Evolutionary conservation across 1,140 invertebrate species (phyloP).

Genomic region (Parapsyche elsis): DNA sequence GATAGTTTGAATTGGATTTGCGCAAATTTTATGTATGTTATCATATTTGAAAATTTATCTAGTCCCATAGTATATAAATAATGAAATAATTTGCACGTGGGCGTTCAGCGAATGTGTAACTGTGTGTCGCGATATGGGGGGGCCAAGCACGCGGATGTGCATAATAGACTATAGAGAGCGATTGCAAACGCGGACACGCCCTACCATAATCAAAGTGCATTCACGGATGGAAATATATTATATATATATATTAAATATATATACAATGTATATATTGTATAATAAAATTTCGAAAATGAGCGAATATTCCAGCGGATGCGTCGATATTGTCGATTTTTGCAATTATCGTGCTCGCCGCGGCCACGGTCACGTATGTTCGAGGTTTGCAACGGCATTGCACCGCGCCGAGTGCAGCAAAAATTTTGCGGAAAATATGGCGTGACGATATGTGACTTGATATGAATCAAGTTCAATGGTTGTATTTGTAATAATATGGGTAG

Average conservation of each 20-base stretch:
- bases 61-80: too few species aligned
- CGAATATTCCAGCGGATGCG: not conserved
- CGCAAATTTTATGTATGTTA: too few species aligned
- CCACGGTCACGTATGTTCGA: conserved; percentile 29
- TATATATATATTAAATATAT: not conserved
- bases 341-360: conserved; percentile 10
- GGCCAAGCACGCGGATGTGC: conserved; percentile 21
- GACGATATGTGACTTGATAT: conserved; percentile 17
- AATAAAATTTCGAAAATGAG: not conserved
- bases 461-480: not conserved
- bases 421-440: not conserved
- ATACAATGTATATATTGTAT: not conserved
- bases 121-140: not conserved
- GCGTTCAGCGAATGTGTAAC: not conserved
- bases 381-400: conserved; percentile 20
- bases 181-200: conserved; percentile 19
- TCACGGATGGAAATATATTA: not conserved
- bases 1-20: too few species aligned
- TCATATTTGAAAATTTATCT: too few species aligned
- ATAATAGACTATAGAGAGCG: not conserved
- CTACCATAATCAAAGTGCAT: not conserved
- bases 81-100: not conserved
- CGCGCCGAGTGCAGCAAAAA: conserved; percentile 3
- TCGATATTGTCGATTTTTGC: conserved; percentile 4
- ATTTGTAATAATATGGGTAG: too few species aligned